Evolutionary conservation across 2,797 vertebrate species (phyloP), one percentile per base, ranked within the genome.

Genomic region (Varecia variegata): DNA sequence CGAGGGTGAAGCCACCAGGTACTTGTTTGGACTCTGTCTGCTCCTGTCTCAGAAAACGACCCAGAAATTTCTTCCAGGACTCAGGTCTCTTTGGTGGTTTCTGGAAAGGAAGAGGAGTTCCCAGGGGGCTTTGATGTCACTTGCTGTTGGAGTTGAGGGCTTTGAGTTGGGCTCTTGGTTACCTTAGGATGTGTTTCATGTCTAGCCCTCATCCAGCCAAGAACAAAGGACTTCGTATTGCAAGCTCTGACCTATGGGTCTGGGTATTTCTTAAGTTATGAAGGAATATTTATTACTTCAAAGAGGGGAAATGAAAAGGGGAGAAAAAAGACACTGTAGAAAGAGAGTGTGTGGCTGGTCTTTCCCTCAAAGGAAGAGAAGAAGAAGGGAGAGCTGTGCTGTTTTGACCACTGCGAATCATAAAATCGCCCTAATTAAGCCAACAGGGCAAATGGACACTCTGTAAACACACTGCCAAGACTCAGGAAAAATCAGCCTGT

Each of bases 271-370:
- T 92, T 85, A 81, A 90, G 84, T 77, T 94, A n/a, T 90, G 80
- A 97, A 95, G 71, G 65, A 92, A 88, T 96, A 79, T 95, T 96
- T 97, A 88, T 90, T 87, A 96, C 84, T 96, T 96, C 96, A 98
- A 97, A 97, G 91, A 65, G 43, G 56, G 90, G 71, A 79, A 90
- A 80, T 70, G 60, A 93, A 90, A 95, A 65, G 21, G 13, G 11
- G 45, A 30, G 1, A 0, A 10, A 43, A 79, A 50, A 82, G 74
- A 88, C 74, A 74, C 74, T 94, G n/a, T 94, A 88, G 73, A 97
- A 86, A 88, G 83, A 54, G 65, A 54, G 58, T 81, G 32, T 43
- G 35, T 90, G 85, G 43, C 62, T 90, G 47, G 62, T 65, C 68
- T 96, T 92, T 74, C 45, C 93, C 56, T 82, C 89, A 93, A 62